Evolutionary conservation across 2,888 invertebrate genomes (phyloP), one percentile per base, ranked within the genome.

Genomic region (Thymelicus lineola): DNA sequence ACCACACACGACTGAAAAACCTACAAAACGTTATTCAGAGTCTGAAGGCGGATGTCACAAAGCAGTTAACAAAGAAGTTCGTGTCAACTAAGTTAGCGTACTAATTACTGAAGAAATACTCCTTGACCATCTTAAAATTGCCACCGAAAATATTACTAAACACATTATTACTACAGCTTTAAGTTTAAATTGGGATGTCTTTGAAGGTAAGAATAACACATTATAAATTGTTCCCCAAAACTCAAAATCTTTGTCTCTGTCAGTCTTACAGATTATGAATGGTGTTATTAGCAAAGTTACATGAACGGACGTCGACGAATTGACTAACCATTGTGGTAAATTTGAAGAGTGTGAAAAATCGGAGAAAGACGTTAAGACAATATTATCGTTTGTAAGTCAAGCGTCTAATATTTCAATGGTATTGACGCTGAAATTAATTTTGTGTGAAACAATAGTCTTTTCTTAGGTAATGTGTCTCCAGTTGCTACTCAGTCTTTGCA

Each of bases 21-120:
- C 72, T 72, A 83, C 82, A 86, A 84, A 84, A 64, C 67, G 80
- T 83, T 83, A 81, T 82, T 79, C 78, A 79, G 77, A 81, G 75
- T 72, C 75, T 76, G 74, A 80, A 84, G 78, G 77, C 79, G 79
- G 78, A 82, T 82, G 79, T 80, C 78, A 82, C 77, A 84, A 85
- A 83, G 82, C 76, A 71, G 42, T 72, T 72, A 71, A 88, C 85
- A 86, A 85, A 81, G 77, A 75, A 65, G 68, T 77, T 84, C 88
- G 86, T 89, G 90, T 82, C 76, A 76, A 75, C 76, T 76, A 77
- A 82, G 83, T 88, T 87, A 87, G 84, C 78, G 77, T 66, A 82
- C 79, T 87, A 87, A 89, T 89, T 87, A 86, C 80, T 79, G 68
- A 74, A 81, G 78, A 78, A 81, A 81, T 79, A 79, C 64, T 75